phyloP scores from a whole-genome alignment of 2,888 invertebrate genomes.

The Dendrolimus pini region DNA sequence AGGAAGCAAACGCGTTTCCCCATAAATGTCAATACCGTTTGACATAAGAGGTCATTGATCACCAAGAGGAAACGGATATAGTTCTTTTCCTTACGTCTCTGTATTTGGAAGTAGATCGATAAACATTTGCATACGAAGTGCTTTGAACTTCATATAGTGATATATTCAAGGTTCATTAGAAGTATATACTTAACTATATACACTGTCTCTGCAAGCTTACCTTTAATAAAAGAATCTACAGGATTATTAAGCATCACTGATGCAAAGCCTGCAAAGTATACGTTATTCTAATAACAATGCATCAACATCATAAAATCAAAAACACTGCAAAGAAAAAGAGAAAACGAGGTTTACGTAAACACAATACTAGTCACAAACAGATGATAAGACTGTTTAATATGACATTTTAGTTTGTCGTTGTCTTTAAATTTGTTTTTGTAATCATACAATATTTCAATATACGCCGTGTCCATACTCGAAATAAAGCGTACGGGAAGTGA shows the following conservation, averaged over 20 bases:
- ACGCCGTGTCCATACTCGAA: neutral
- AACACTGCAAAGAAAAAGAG: too few species aligned
- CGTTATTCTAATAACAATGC: too few species aligned
- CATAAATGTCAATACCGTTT: slow-evolving; percentile 13
- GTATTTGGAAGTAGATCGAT: slow-evolving; percentile 35
- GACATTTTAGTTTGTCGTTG: neutral
- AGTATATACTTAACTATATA: too few species aligned
- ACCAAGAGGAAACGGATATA: slow-evolving; percentile 43
- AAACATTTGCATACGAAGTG: slow-evolving; percentile 24
- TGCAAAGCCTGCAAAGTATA: too few species aligned
- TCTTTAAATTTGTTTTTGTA: neutral
- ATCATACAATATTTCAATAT: neutral
- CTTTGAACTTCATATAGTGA: slow-evolving; percentile 6
- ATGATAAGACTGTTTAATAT: neutral
- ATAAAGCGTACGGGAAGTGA: neutral
- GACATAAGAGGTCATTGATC: slow-evolving; percentile 30
- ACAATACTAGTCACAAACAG: too few species aligned
- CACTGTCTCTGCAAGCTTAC: too few species aligned
- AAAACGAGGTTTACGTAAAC: too few species aligned
- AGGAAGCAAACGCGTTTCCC: neutral
- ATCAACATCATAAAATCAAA: too few species aligned
- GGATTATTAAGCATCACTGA: too few species aligned
- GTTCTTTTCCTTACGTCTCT: slow-evolving; percentile 30
- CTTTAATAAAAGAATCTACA: too few species aligned
- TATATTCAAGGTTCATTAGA: neutral